Base-by-base conservation (phyloP, 2,888 invertebrate genomes). In the Epistrophe grossulariae region DNA sequence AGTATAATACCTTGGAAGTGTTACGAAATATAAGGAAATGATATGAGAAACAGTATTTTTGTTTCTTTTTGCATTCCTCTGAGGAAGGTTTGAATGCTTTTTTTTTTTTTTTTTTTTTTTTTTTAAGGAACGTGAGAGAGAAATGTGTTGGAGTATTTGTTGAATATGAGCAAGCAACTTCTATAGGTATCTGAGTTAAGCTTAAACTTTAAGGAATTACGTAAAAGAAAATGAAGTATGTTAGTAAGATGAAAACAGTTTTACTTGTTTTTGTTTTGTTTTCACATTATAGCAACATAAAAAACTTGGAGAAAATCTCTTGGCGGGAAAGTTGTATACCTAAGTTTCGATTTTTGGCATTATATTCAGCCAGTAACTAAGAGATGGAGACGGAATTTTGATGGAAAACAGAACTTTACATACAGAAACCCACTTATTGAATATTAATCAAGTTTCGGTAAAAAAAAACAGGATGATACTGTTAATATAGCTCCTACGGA, bases 71-170 rank as follows among this genome's bases (percentile, higher is more conserved):
- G 40, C 4, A 60, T 40, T 40, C 13, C 19, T 31, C 8, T 8
- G 40, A 24, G 24, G 8, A 40, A 15, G 35, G 7, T 24, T 62
- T 62, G 24, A 19, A 59, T 13, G 11, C 1, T 6, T 11, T 19
- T 59, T 59, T 59, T 55, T 55, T 55, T 24, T 50, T 50, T 0
- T 11, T 19, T 59, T 59, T 59, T 55, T 55, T 55, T 24, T 50
- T 50, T 0, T 9, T 35, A 7, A 55, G 35, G 17, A 59, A 59
- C 59, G 59, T 59, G 38, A 59, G 11, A 11, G 35, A 59, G 35
- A 17, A 59, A 59, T 59, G 17, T 17, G 35, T 35, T 59, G 35
- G 35, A 59, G 17, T 17, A 17, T 59, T 9, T 35, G 10, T 35
- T 35, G 55, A 59, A 38, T 38, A 11, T 59, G 35, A 59, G 11